Evolutionary conservation across 2,888 invertebrate genomes (phyloP).

Genomic region (Luffia ferchaultella): DNA sequence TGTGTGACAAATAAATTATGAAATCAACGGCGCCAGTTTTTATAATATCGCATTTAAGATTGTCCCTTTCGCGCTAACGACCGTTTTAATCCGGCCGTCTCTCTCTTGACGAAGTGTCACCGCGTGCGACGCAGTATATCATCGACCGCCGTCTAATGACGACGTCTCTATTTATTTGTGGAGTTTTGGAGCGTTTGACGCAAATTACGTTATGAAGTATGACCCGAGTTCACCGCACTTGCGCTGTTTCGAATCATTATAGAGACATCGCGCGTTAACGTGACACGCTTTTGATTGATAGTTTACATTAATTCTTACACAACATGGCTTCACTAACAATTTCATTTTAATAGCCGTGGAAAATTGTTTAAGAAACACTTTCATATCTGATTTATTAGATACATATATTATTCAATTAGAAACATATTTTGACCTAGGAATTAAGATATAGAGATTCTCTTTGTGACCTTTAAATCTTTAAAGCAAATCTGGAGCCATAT

Average conservation of each 20-base stretch:
- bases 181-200: slow-evolving; percentile 18
- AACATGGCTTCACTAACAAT: no score
- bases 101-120: slow-evolving; percentile 40
- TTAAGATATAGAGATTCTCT: no score
- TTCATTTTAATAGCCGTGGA: no score
- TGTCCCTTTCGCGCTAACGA: slow-evolving; percentile 23
- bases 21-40: slow-evolving; percentile 60
- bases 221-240: slow-evolving; percentile 5
- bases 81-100: slow-evolving; percentile 24
- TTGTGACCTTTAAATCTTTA: no score
- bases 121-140: slow-evolving; percentile 43
- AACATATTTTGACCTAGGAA: no score
- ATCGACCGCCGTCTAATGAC: slow-evolving; percentile 46
- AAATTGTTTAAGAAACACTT: no score
- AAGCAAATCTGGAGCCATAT: no score
- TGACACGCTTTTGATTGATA: background rate
- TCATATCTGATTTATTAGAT: no score
- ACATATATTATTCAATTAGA: no score
- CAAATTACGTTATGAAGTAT: slow-evolving; percentile 8
- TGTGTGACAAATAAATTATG: slow-evolving; percentile 67
- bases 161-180: slow-evolving; percentile 45
- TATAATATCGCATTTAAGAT: slow-evolving; percentile 39
- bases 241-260: background rate
- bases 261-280: background rate
- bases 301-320: background rate